Evolutionary conservation across 2,113 vertebrate species (phyloP), one percentile per base, ranked within the genome.

Genomic region (Ptyas mucosa): DNA sequence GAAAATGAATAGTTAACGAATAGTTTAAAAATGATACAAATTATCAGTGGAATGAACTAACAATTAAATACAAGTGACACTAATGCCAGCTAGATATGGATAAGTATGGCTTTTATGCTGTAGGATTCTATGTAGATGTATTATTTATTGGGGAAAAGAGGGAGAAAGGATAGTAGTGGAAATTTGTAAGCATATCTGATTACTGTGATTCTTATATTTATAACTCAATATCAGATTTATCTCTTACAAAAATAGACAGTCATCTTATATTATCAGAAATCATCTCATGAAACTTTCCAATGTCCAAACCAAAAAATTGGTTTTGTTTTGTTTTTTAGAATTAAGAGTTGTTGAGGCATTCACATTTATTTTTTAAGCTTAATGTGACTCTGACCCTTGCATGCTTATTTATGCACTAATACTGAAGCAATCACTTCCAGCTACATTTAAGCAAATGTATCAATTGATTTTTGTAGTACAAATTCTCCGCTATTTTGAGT

Each of bases 291-390:
- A 24, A n/a, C 15, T 58, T 85, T 3, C 24, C 92, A 0, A 0
- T 0, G 0, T 92, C 93, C 3, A 55, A 0, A 51, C 75, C 93
- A 9, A 90, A 89, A 51, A 49, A 54, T 5, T 85, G 57, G 11
- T 11, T 64, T 58, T 24, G 53, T 58, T 64, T 61, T 26, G 58
- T 93, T 54, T 46, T 90, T 91, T 85, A 54, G 53, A 88, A 89
- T 85, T 91, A 88, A 34, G 34, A 29, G 10, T 49, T 49, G 46
- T n/a, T 54, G 20, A 10, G 21, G 29, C 10, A 20, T 51, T 34
- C 52, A n/a, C 89, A 15, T 29, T 55, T 26, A 3, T 29, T 64
- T 53, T 4, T 53, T 14, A 14, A n/a, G 26, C 18, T 2, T 11
- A 29, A 26, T n/a, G 9, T 81, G 75, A 81, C 5, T 61, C 34